Evolutionary conservation across 2,113 vertebrate genomes (phyloP).

Genomic region (Aptenodytes patagonicus): DNA sequence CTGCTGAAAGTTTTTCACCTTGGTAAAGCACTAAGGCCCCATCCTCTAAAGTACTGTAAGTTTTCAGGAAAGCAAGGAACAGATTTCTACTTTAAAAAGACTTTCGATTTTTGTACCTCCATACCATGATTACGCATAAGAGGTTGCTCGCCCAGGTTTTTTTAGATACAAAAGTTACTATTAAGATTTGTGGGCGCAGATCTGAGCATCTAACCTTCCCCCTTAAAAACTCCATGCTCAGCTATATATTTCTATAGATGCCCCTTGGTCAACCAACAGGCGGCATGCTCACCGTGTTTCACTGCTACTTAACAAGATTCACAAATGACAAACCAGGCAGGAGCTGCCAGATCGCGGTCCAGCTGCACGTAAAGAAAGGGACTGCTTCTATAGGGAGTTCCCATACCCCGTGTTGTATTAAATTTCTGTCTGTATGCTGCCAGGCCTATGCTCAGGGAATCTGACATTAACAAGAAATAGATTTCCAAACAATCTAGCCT

Average conservation of each 20-base stretch:
- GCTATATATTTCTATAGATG: neutral
- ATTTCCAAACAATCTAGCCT: conserved; percentile 74
- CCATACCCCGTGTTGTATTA: neutral
- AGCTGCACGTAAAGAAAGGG: neutral
- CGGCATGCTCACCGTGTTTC: neutral
- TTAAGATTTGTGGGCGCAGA: neutral
- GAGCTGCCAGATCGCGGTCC: neutral
- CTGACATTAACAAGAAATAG: conserved; percentile 73
- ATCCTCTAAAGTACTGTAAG: neutral
- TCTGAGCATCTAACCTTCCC: neutral
- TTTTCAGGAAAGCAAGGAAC: neutral
- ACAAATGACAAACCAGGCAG: neutral
- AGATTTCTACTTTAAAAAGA: neutral
- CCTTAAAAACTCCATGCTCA: neutral
- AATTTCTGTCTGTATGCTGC: neutral
- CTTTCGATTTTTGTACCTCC: neutral
- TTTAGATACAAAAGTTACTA: neutral
- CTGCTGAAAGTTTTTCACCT: neutral
- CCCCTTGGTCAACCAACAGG: neutral
- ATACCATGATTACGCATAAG: neutral
- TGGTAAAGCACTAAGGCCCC: neutral
- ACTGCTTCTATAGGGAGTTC: neutral
- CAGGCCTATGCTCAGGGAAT: neutral
- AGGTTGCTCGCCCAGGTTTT: neutral
- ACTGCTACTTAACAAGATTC: neutral